These are phyloP conservation scores for Heliconius hermathena DNA, from an alignment of 1,140 invertebrate genomes.

Conservation along the genomic window DNA sequence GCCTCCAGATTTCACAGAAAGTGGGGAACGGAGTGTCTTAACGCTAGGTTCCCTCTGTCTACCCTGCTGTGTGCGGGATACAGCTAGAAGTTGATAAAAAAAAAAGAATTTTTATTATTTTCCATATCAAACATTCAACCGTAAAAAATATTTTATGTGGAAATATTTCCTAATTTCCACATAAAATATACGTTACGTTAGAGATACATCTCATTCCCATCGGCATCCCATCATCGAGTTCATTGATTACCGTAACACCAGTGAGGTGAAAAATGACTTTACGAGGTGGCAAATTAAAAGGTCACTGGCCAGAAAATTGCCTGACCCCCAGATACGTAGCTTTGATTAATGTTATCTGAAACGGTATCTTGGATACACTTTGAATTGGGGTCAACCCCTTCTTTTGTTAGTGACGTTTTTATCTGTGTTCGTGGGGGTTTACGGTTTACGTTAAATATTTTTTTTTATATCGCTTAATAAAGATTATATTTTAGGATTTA, in stretches of 20 bases:
- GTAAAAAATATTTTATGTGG: no score
- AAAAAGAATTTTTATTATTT: no score
- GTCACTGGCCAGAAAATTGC: slow-evolving; percentile 74
- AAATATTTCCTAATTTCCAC: not conserved
- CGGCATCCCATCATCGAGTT: slow-evolving; percentile 37
- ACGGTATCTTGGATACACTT: slow-evolving; percentile 61
- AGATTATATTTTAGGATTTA: not conserved
- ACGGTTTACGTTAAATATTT: slow-evolving; percentile 5
- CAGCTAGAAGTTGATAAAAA: no score
- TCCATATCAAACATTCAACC: no score
- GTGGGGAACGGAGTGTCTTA: no score
- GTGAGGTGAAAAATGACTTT: slow-evolving; percentile 47
- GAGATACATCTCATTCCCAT: slow-evolving; percentile 3
- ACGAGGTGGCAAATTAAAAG: slow-evolving; percentile 67
- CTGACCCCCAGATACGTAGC: slow-evolving; percentile 51
- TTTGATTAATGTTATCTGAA: slow-evolving; percentile 77
- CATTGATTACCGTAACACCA: slow-evolving; percentile 41
- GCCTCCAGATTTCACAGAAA: no score
- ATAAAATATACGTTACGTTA: not conserved
- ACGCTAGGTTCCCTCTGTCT: no score
- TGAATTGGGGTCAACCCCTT: slow-evolving; percentile 73
- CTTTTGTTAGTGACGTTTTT: slow-evolving; percentile 52
- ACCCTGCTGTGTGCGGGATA: no score
- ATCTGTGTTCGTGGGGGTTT: slow-evolving; percentile 42
- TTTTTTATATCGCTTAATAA: not conserved